Evolutionary conservation across 2,113 vertebrate species (phyloP).

Genomic region (Felis chaus): DNA sequence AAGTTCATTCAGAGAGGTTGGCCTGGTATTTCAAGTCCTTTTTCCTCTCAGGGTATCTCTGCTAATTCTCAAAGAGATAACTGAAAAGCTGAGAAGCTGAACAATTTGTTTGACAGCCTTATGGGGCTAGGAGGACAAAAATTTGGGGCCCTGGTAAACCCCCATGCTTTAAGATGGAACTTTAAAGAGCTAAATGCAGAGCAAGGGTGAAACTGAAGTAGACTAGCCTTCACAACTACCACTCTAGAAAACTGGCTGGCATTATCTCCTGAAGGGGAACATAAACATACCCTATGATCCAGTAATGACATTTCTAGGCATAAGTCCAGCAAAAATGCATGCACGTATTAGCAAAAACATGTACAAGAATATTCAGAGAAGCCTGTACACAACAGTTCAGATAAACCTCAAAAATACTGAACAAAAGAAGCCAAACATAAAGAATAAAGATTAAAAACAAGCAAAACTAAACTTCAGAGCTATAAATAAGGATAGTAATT

Average conservation of each 20-base stretch:
- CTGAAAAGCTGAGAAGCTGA: neutral
- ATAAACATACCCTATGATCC: neutral
- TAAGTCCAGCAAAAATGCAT: neutral
- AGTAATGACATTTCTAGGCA: neutral
- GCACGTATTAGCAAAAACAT: neutral
- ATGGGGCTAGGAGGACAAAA: neutral
- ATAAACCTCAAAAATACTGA: neutral
- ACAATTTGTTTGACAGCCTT: neutral
- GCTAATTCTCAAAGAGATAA: neutral
- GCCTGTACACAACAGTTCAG: neutral
- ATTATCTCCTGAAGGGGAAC: neutral
- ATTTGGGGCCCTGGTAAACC: neutral
- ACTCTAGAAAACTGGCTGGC: neutral
- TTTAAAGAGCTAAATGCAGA: neutral
- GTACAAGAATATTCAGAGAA: neutral
- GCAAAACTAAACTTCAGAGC: neutral
- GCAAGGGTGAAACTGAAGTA: neutral
- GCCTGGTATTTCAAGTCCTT: neutral
- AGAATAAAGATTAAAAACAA: constrained; percentile 25
- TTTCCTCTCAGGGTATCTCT: neutral
- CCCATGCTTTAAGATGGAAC: neutral
- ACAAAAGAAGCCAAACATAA: neutral
- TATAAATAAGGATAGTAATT: neutral
- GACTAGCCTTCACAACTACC: neutral
- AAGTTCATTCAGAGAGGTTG: neutral